These are phyloP conservation scores for Eristalis pertinax DNA, from an alignment of 2,888 invertebrate genomes.

Conservation along the genomic window DNA sequence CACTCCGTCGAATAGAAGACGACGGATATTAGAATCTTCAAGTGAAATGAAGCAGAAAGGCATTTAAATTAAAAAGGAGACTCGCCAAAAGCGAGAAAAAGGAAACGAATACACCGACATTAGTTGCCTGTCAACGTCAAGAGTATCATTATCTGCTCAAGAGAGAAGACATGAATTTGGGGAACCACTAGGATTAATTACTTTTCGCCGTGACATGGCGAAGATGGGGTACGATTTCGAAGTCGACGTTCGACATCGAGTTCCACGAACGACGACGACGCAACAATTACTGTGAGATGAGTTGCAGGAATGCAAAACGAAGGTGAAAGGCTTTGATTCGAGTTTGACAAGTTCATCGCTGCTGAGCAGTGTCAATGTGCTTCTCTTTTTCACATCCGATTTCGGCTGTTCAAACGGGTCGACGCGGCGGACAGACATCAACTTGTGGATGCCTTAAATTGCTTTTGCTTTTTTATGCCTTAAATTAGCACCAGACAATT, in stretches of 20 bases:
- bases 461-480: neutral
- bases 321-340: conserved; percentile 40
- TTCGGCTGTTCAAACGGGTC: too few relatives aligned
- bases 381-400: neutral
- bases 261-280: conserved; percentile 24
- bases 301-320: conserved; percentile 18
- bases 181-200: conserved; percentile 52
- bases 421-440: neutral
- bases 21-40: conserved; percentile 43
- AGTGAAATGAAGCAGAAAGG: conserved; percentile 58
- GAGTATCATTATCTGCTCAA: conserved; percentile 16
- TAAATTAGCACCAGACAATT: conserved; percentile 26
- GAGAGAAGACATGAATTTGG: conserved; percentile 20
- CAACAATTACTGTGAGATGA: conserved; percentile 42
- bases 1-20: neutral
- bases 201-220: conserved; percentile 38
- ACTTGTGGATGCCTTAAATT: conserved; percentile 3
- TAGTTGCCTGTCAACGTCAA: conserved; percentile 33
- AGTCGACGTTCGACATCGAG: neutral
- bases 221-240: too few relatives aligned
- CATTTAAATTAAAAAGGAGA: conserved; percentile 44
- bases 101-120: too few relatives aligned
- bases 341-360: conserved; percentile 39
- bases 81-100: too few relatives aligned
- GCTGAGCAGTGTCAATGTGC: neutral